A percentile compares a stretch with the other conserved stretches of the same genome.
These are phyloP conservation scores for Pimpla rufipes DNA, from an alignment of 2,888 invertebrate genomes.

Conservation along the genomic window DNA sequence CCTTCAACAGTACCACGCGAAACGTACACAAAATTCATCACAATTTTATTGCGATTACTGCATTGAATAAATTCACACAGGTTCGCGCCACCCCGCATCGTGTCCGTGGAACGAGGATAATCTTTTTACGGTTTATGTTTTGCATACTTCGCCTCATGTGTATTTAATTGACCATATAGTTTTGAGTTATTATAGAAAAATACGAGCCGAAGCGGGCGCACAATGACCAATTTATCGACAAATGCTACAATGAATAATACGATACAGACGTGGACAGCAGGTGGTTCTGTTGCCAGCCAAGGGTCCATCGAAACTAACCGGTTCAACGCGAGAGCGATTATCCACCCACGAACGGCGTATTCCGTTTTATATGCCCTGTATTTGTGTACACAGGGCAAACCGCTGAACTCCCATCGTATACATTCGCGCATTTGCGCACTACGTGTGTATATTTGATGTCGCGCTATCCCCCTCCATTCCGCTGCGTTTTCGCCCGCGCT, in stretches of 20 bases:
- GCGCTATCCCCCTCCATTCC: background rate
- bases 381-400: slow-evolving; percentile 10
- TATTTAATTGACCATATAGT: slow-evolving; percentile 14
- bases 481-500: slow-evolving; percentile 27
- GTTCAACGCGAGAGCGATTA: slow-evolving; percentile 36
- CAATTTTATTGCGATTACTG: no score
- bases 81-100: background rate
- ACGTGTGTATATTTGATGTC: slow-evolving; percentile 65
- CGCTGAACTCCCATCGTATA: slow-evolving; percentile 17
- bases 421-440: slow-evolving; percentile 39
- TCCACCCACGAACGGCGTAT: slow-evolving; percentile 22
- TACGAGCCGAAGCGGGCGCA: background rate
- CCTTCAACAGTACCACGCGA: no score
- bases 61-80: background rate
- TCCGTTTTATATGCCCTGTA: slow-evolving; percentile 20
- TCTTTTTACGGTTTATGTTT: background rate
- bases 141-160: no score
- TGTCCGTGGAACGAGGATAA: background rate
- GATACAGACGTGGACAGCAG: slow-evolving; percentile 32
- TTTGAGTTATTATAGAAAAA: slow-evolving; percentile 6
- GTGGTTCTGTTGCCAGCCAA: slow-evolving; percentile 20
- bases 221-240: slow-evolving; percentile 46
- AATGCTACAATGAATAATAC: slow-evolving; percentile 21
- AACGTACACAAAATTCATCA: no score
- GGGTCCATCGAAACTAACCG: slow-evolving; percentile 42